These are phyloP conservation scores for Prunella himalayana DNA, from an alignment of 2,113 vertebrate genomes.

Conservation along the genomic window DNA sequence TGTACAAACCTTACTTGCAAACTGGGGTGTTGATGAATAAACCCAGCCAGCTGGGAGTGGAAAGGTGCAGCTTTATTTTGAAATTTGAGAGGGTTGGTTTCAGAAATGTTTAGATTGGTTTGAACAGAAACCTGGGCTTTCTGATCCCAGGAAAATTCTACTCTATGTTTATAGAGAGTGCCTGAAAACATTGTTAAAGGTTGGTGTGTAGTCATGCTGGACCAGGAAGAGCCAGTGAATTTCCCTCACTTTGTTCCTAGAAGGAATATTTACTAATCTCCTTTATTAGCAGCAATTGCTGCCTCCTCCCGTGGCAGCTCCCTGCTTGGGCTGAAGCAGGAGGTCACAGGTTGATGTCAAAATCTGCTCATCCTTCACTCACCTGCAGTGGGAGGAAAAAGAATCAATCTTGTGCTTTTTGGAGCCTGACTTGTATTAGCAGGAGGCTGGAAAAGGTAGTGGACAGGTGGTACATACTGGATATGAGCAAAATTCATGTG, in stretches of 20 bases:
- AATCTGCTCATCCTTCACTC: neutral
- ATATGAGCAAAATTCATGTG: neutral
- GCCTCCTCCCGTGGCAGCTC: neutral
- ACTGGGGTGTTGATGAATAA: neutral
- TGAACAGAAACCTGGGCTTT: neutral
- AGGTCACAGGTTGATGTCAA: neutral
- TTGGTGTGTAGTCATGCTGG: neutral
- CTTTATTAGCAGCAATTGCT: neutral
- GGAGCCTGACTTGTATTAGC: neutral
- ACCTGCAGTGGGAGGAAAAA: neutral
- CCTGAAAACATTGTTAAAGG: neutral
- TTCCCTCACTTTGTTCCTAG: neutral
- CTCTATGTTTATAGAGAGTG: neutral
- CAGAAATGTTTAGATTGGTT: neutral
- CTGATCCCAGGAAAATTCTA: neutral
- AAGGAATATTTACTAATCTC: neutral
- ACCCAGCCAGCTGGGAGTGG: neutral
- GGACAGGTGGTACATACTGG: fast-evolving
- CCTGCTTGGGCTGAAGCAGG: neutral
- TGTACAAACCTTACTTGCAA: neutral
- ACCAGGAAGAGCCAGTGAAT: neutral
- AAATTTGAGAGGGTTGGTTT: neutral
- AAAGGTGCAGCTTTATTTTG: neutral
- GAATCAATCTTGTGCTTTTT: neutral
- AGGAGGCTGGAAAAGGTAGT: neutral